Base-by-base conservation (phyloP, 2,113 vertebrate species). In the Silurus glanis region DNA sequence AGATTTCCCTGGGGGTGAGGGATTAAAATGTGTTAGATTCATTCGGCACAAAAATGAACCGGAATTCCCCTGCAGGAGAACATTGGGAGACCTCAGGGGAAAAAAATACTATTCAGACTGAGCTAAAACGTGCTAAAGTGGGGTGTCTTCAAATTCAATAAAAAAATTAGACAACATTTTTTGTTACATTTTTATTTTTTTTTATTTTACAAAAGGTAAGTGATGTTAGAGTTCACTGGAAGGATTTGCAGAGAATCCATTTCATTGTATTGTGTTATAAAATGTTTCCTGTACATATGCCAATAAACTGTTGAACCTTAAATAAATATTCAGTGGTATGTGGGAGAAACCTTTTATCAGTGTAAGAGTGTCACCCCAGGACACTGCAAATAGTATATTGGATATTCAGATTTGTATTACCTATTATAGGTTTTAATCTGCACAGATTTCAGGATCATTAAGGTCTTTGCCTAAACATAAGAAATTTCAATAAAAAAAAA, bases 331-430 rank as follows among this genome's bases (percentile, higher is more conserved):
- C 51, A 56, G 0, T 56, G 25, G 13, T 19, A 67, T 85, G 8
- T 1, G 16, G 55, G 55, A 62, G 45, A 37, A 72, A 47, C 89
- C 89, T 87, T 47, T 82, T 80, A 8, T 47, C 66, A 9, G 47
- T 88, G 5, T 88, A 87, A 23, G 75, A 91, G 53, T 71, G 64
- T 76, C 86, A 82, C 80, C 90, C n/a, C 55, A 47, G 19, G 49
- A 19, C 56, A 37, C 25, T 45, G 19, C 21, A 28, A 67, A 45
- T 25, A 56, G 23, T 37, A 37, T 37, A 37, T 37, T 37, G 25
- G 14, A 28, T 28, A 67, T 67, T 67, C 28, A 6, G 25, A 67
- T 28, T 67, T 67, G 0, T 14, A 67, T 25, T 1, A 28, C n/a
- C n/a, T 14, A 67, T 25, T 28, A 67, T 67, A 14, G 64, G 9